phyloP scores from a whole-genome alignment of 1,140 invertebrate genomes.

The Hyles euphorbiae region DNA sequence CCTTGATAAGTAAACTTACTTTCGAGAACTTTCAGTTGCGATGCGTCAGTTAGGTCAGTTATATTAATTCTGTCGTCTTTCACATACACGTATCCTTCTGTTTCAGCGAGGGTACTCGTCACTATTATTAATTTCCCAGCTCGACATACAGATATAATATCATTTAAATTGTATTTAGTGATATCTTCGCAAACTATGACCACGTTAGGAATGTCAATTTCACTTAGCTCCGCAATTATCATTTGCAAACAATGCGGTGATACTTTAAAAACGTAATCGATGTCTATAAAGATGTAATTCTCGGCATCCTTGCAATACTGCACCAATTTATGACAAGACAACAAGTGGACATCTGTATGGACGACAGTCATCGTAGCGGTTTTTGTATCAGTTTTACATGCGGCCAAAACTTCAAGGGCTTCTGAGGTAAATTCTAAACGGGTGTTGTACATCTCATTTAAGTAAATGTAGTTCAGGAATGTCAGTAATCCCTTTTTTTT shows the following conservation, averaged over 20 bases:
- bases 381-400: too few relatives aligned
- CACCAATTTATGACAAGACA: too few relatives aligned
- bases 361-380: too few relatives aligned
- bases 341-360: too few relatives aligned
- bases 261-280: too few relatives aligned
- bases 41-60: background rate
- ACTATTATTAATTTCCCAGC: background rate
- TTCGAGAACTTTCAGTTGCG: background rate
- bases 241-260: too few relatives aligned
- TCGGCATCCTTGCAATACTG: too few relatives aligned
- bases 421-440: background rate
- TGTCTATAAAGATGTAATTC: too few relatives aligned
- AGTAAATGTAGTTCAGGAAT: background rate
- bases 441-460: background rate
- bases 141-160: background rate
- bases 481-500: background rate
- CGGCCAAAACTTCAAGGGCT: background rate
- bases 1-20: constrained; percentile 1
- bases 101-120: background rate
- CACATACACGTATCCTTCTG: background rate
- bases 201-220: background rate
- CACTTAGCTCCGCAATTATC: background rate
- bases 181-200: constrained; percentile 1
- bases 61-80: background rate
- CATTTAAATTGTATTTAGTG: background rate